phyloP scores from a whole-genome alignment of 2,888 invertebrate species.

The Drosophila testacea region DNA sequence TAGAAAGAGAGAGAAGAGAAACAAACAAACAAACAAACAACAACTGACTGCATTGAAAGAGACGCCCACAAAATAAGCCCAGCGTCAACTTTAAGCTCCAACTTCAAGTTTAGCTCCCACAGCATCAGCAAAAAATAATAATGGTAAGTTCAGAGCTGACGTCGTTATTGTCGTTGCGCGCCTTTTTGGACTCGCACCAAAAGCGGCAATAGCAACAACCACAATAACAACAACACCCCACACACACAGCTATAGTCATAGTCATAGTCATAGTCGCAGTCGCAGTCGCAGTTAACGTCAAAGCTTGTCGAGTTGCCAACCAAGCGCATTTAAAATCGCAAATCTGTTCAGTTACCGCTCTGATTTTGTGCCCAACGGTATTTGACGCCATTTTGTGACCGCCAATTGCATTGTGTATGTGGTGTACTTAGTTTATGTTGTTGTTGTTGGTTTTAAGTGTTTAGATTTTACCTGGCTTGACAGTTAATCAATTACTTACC shows the following conservation, averaged over 20 bases:
- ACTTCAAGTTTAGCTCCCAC: constrained; percentile 30
- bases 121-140: constrained; percentile 21
- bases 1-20: background rate
- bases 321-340: constrained; percentile 29
- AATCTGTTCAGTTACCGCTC: constrained; percentile 48
- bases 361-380: constrained; percentile 48
- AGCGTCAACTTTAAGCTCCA: constrained; percentile 27
- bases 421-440: constrained; percentile 1
- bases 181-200: constrained; percentile 69
- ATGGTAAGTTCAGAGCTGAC: constrained; percentile 63
- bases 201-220: constrained; percentile 46
- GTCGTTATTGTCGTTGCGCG: constrained; percentile 52
- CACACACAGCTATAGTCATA: constrained; percentile 3
- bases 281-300: constrained; percentile 26
- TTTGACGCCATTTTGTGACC: constrained; percentile 12
- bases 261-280: constrained; percentile 18
- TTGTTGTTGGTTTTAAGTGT: constrained; percentile 2
- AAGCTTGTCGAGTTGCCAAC: constrained; percentile 18
- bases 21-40: constrained; percentile 14
- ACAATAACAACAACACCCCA: constrained; percentile 54
- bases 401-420: constrained; percentile 35
- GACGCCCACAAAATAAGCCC: constrained; percentile 17
- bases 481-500: constrained; percentile 34
- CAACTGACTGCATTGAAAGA: constrained; percentile 26
- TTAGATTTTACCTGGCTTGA: constrained; percentile 4